Percentiles rank a stretch among this genome's conserved stretches.
These are phyloP conservation scores for Bombyx mori DNA, from an alignment of 1,140 invertebrate species.

Conservation along the genomic window DNA sequence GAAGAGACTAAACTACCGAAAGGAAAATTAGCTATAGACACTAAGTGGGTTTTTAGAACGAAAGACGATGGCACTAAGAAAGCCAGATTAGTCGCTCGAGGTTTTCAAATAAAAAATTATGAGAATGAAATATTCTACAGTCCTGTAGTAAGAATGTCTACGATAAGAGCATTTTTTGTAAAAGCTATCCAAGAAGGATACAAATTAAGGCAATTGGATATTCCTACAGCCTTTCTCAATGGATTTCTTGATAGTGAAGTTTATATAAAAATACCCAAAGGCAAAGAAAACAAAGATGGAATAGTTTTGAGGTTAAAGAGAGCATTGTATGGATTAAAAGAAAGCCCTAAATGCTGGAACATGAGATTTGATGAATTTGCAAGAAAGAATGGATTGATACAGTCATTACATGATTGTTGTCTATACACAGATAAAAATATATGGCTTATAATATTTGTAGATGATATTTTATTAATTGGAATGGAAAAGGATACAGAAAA, in stretches of 20 bases:
- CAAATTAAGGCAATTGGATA: background rate
- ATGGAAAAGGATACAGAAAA: background rate
- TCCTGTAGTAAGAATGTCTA: slow-evolving; percentile 1
- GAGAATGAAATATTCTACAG: background rate
- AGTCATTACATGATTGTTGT: slow-evolving; percentile 20
- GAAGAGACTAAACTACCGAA: slow-evolving; percentile 7
- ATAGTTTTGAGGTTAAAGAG: slow-evolving; percentile 16
- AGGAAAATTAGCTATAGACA: slow-evolving; percentile 22
- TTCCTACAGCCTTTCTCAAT: slow-evolving; percentile 2
- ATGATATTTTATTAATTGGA: slow-evolving; percentile 16
- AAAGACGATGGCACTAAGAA: slow-evolving; percentile 27
- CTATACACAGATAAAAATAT: slow-evolving; percentile 12
- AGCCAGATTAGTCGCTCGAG: slow-evolving; percentile 21
- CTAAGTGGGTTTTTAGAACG: slow-evolving; percentile 21
- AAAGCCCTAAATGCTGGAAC: slow-evolving; percentile 17
- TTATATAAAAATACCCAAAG: background rate
- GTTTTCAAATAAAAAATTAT: slow-evolving; percentile 19
- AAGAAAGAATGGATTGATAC: slow-evolving; percentile 11
- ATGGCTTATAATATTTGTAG: slow-evolving; percentile 17
- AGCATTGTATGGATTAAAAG: slow-evolving; percentile 18
- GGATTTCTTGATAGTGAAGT: background rate
- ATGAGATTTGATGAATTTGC: slow-evolving; percentile 13
- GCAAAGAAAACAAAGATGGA: background rate
- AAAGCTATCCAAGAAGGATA: too few relatives aligned
- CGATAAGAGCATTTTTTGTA: background rate